Evolutionary conservation across 2,888 invertebrate species (phyloP).

Genomic region (Allolobophora icterica): DNA sequence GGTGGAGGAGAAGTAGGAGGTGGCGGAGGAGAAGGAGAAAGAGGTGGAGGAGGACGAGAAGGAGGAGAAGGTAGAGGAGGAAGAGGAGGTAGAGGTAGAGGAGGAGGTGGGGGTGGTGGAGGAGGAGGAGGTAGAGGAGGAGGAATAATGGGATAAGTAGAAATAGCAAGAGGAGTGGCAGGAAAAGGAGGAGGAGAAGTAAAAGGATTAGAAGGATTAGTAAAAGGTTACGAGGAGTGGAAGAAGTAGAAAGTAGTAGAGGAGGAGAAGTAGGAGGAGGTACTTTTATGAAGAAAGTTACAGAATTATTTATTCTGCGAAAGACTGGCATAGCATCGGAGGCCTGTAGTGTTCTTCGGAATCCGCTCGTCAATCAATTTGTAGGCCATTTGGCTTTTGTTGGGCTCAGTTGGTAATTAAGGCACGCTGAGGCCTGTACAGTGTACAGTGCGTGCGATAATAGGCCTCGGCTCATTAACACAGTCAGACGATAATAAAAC

Average conservation of each 20-base stretch:
- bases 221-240: neutral
- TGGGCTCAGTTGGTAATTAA: too few relatives aligned
- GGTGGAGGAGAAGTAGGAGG: neutral
- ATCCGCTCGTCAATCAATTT: neutral
- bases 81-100: too few relatives aligned
- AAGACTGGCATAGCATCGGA: neutral
- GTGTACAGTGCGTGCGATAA: neutral
- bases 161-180: neutral
- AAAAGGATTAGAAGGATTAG: too few relatives aligned
- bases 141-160: neutral
- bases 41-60: neutral
- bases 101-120: neutral
- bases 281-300: neutral
- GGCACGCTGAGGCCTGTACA: too few relatives aligned
- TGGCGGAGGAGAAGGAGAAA: neutral
- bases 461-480: neutral
- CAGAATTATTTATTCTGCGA: neutral
- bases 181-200: neutral
- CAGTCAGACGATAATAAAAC: neutral
- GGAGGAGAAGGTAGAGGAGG: neutral
- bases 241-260: neutral
- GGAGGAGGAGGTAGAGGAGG: too few relatives aligned
- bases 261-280: neutral
- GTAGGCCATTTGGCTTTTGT: neutral
- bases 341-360: neutral